Percentiles rank a stretch among this genome's conserved stretches.
These are phyloP conservation scores for Benitochromis conjunctus DNA, from an alignment of 2,113 vertebrate genomes.

Conservation along the genomic window DNA sequence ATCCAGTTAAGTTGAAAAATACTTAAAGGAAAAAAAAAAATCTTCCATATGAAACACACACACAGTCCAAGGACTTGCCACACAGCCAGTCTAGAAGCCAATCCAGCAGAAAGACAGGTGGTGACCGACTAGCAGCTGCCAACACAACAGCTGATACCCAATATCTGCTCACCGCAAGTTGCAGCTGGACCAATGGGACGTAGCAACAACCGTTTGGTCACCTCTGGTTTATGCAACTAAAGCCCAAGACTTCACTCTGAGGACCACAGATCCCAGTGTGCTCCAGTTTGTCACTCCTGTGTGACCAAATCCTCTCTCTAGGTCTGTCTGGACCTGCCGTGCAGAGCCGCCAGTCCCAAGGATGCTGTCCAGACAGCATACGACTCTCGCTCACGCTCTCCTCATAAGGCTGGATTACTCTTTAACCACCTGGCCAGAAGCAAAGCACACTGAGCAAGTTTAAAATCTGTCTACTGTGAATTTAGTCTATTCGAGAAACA, in stretches of 20 bases:
- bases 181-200: conserved; percentile 59
- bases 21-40: background rate
- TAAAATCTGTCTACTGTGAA: background rate
- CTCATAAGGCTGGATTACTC: conserved; percentile 42
- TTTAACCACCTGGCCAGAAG: conserved; percentile 29
- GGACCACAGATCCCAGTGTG: conserved; percentile 55
- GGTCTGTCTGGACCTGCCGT: conserved; percentile 48
- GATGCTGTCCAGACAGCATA: conserved; percentile 28
- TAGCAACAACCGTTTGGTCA: background rate
- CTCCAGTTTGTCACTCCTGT: conserved; percentile 46
- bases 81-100: background rate
- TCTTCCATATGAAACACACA: background rate
- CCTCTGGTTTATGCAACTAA: background rate
- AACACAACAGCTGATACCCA: conserved; percentile 25
- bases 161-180: conserved; percentile 13
- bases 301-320: conserved; percentile 54
- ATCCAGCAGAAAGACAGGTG: conserved; percentile 5
- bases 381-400: background rate
- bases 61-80: background rate
- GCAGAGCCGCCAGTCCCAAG: conserved; percentile 29
- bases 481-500: background rate
- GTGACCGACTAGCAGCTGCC: conserved; percentile 47
- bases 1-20: conserved; percentile 5
- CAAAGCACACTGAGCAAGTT: background rate
- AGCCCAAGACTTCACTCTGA: conserved; percentile 1